Conservation (phyloP, 35 echinoderm and acorn worm genomes). For the Hemicentrotus pulcherrimus region DNA sequence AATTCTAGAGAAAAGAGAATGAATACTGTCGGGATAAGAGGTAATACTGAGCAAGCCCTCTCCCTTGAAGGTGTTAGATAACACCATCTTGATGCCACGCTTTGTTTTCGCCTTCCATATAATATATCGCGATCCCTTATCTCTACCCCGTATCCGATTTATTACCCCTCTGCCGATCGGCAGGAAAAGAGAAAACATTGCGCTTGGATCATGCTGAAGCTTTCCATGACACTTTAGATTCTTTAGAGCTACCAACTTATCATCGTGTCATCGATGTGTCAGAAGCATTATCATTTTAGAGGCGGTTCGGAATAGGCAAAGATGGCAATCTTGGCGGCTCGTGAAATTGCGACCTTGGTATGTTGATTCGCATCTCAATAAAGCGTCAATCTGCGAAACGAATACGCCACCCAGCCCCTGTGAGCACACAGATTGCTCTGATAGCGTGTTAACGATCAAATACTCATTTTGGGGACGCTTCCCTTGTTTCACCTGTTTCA, state of each 20-base stretch:
- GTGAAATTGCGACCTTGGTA: constrained; percentile 57
- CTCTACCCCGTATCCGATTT: constrained; percentile 16
- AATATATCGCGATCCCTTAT: neutral
- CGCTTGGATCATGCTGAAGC: neutral
- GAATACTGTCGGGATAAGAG: neutral
- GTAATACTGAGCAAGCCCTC: neutral
- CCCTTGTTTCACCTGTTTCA: constrained; percentile 50
- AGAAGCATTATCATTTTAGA: neutral
- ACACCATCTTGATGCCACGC: neutral
- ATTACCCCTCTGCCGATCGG: constrained; percentile 25
- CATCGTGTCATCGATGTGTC: neutral
- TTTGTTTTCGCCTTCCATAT: neutral
- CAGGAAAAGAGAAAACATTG: constrained; percentile 6
- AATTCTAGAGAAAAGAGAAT: neutral
- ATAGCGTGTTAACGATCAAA: constrained; percentile 56
- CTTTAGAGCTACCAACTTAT: constrained; percentile 30
- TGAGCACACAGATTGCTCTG: constrained; percentile 50
- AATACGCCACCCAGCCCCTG: constrained; percentile 41
- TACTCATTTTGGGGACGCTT: constrained; percentile 38
- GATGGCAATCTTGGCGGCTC: constrained; percentile 29
- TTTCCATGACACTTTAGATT: constrained; percentile 35
- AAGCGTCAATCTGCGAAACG: constrained; percentile 52
- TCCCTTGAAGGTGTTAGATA: neutral
- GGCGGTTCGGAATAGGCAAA: constrained; percentile 29
- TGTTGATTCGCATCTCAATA: constrained; percentile 49